Percentiles rank a stretch among this genome's conserved stretches.
Evolutionary conservation across 2,113 vertebrate genomes (phyloP).

Genomic region (Stomatorhinus ivindoensis): DNA sequence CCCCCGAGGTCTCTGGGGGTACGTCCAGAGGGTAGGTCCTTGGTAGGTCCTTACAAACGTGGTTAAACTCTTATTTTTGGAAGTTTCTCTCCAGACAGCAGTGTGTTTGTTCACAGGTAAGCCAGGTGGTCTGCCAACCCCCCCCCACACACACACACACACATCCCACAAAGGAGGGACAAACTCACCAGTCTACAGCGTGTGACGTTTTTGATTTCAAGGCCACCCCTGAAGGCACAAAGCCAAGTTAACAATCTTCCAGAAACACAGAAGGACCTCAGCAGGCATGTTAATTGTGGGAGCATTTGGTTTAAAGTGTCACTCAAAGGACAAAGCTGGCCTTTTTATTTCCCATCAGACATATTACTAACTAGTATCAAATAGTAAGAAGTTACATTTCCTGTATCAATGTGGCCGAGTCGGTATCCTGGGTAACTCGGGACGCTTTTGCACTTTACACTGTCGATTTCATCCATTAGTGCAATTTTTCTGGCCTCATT

Average conservation of each 20-base stretch:
- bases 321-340: not conserved
- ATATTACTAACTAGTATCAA: not conserved
- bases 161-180: not conserved
- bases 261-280: not conserved
- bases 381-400: not conserved
- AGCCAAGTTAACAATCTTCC: not conserved
- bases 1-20: not conserved
- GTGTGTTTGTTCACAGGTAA: not conserved
- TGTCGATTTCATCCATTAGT: not conserved
- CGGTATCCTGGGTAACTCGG: not conserved
- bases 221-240: not conserved
- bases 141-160: not conserved
- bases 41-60: not conserved
- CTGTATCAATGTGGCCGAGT: not conserved
- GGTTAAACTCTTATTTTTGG: not conserved
- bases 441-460: not conserved
- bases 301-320: not conserved
- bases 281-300: not conserved
- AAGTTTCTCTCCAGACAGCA: not conserved
- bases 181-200: not conserved
- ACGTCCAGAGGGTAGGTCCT: not conserved
- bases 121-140: not conserved
- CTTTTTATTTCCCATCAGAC: not conserved
- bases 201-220: not conserved
- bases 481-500: not conserved